Evolutionary conservation across 2,113 vertebrate species (phyloP).

Genomic region (Glareola pratincola): DNA sequence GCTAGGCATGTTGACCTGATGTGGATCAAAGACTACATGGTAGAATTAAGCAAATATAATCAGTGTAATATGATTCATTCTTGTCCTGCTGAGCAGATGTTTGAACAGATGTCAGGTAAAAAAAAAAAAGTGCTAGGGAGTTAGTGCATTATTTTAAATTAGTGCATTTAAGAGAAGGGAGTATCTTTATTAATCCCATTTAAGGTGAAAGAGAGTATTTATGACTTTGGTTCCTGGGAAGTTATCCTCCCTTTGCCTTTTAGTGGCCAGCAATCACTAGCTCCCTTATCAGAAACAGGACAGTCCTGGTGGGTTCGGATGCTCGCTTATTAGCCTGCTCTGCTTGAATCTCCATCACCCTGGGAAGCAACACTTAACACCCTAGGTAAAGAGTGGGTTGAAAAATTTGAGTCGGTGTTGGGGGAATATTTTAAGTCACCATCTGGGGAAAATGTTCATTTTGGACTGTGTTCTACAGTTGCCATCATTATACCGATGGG

Average conservation of each 20-base stretch:
- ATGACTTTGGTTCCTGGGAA: not conserved
- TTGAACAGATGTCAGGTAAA: constrained; percentile 68
- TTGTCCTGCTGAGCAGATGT: constrained; percentile 42
- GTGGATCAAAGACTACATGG: constrained; percentile 2
- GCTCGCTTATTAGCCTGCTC: not conserved
- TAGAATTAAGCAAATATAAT: constrained; percentile 45
- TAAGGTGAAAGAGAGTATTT: constrained; percentile 58
- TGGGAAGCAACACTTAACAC: not conserved
- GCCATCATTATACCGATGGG: not conserved
- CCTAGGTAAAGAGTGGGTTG: not conserved
- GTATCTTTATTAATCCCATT: constrained; percentile 48
- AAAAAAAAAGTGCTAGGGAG: constrained; percentile 17
- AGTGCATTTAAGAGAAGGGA: constrained; percentile 61
- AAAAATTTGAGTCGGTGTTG: not conserved
- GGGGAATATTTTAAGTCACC: not conserved
- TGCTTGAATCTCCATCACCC: not conserved
- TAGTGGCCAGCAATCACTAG: not conserved
- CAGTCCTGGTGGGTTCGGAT: not conserved
- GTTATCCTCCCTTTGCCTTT: constrained; percentile 18
- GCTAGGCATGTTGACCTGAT: not conserved
- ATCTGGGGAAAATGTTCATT: accelerated
- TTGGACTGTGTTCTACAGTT: not conserved
- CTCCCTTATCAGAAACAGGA: not conserved
- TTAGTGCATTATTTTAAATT: constrained; percentile 54
- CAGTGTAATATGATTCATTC: constrained; percentile 59